phyloP scores from a whole-genome alignment of 2,113 vertebrate genomes.

The Bos javanicus region DNA sequence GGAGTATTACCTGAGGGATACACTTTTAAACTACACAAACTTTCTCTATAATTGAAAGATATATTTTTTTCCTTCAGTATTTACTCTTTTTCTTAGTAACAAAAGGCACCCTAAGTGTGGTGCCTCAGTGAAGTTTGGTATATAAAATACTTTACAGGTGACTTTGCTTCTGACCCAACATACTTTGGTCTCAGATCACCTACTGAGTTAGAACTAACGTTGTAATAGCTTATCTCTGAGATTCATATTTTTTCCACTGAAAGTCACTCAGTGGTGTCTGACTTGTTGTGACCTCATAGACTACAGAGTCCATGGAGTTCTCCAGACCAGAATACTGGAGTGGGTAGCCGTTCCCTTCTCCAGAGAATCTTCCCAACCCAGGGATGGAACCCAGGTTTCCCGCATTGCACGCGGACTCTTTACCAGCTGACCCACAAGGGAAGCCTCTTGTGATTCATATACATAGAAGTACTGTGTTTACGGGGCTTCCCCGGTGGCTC shows the following conservation, averaged over 20 bases:
- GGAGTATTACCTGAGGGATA: neutral
- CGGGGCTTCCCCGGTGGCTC: neutral
- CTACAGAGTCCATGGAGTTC: neutral
- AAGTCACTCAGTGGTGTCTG: neutral
- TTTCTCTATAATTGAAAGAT: neutral
- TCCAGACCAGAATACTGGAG: neutral
- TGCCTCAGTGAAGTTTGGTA: neutral
- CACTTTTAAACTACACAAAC: neutral
- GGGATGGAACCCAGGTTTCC: neutral
- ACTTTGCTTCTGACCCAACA: neutral
- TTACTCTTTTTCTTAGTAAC: neutral
- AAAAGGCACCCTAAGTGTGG: neutral
- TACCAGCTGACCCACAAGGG: neutral
- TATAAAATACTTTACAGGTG: neutral
- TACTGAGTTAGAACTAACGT: neutral
- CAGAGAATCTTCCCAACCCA: neutral
- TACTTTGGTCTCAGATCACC: neutral
- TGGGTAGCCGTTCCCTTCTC: neutral
- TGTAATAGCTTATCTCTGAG: neutral
- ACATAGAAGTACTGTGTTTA: neutral
- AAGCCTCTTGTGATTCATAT: neutral
- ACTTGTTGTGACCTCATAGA: neutral
- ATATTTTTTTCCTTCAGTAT: neutral
- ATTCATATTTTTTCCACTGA: neutral
- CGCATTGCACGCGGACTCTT: rapidly evolving